phyloP scores from a whole-genome alignment of 2,113 vertebrate genomes.

The Muscicapa adusta region DNA sequence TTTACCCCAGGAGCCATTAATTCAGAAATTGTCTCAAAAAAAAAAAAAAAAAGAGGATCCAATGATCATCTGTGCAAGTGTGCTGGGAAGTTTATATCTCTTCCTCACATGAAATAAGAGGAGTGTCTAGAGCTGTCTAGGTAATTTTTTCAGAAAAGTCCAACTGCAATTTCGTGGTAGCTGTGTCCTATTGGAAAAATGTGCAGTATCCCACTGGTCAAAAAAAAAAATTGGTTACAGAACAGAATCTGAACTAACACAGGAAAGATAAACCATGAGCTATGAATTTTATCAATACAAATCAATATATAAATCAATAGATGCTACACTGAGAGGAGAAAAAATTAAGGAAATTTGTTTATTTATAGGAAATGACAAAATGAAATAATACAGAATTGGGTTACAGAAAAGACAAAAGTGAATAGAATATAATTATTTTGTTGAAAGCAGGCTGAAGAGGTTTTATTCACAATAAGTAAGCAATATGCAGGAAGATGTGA shows the following conservation, averaged over 20 bases:
- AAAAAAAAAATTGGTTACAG: neutral
- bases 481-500: neutral
- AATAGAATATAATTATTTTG: neutral
- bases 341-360: neutral
- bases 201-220: neutral
- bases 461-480: neutral
- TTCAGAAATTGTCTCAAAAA: neutral
- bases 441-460: neutral
- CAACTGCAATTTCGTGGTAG: neutral
- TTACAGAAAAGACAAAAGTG: neutral
- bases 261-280: neutral
- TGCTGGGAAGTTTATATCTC: neutral
- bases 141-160: neutral
- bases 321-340: neutral
- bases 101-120: neutral
- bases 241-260: neutral
- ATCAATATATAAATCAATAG: no score
- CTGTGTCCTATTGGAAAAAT: neutral
- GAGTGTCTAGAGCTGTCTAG: neutral
- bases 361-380: neutral
- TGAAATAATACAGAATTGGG: neutral
- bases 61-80: neutral
- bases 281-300: neutral
- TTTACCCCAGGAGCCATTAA: neutral
- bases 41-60: neutral